These are phyloP conservation scores for Drosophila ercepeae DNA, from an alignment of 1,140 invertebrate genomes.

Conservation along the genomic window DNA sequence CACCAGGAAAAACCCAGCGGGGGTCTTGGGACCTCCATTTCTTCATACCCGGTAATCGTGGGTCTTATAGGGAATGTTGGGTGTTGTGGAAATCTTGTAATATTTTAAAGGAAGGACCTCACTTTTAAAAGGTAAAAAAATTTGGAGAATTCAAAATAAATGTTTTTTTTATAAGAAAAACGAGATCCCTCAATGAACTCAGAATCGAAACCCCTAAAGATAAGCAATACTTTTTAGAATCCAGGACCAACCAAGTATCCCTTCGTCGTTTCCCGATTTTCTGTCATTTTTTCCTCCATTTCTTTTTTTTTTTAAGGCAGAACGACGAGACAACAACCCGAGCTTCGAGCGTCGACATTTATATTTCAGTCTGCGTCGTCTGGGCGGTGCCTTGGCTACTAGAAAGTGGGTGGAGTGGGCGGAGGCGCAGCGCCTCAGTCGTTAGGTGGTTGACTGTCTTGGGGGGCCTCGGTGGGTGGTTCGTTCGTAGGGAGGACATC, in stretches of 20 bases:
- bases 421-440: constrained; percentile 1
- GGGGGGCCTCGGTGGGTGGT: constrained; percentile 2
- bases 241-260: neutral
- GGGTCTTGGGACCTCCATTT: neutral
- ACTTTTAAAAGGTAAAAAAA: no score
- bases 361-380: constrained; percentile 31
- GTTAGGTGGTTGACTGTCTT: constrained; percentile 34
- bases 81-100: neutral
- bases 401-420: neutral
- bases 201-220: neutral
- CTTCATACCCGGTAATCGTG: neutral
- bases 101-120: neutral
- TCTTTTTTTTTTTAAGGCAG: constrained; percentile 32
- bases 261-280: neutral
- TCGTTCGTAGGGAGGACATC: constrained; percentile 44
- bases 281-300: neutral
- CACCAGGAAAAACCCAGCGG: constrained; percentile 2
- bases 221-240: neutral
- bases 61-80: neutral
- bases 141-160: no score
- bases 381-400: constrained; percentile 11
- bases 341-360: constrained; percentile 38
- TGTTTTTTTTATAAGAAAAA: no score
- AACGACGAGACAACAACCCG: constrained; percentile 45
- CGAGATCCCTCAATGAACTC: no score